Conservation (phyloP, 2,888 invertebrate genomes). For the Pammene fasciana region DNA sequence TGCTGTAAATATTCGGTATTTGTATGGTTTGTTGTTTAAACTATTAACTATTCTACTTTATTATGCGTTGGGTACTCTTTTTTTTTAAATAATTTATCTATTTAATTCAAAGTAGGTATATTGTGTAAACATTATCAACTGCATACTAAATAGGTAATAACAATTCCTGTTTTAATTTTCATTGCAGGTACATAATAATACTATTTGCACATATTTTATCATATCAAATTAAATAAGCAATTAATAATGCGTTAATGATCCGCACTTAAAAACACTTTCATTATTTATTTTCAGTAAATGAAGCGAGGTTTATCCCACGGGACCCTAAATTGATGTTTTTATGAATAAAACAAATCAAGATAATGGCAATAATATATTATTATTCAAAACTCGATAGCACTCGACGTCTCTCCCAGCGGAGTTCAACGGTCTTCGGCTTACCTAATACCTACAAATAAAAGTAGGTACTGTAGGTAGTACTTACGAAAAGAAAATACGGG, state of each 20-base stretch:
- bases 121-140: too few relatives aligned
- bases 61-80: too few relatives aligned
- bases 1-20: too few relatives aligned
- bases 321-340: not conserved
- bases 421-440: constrained; percentile 12
- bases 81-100: too few relatives aligned
- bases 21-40: too few relatives aligned
- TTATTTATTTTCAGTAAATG: not conserved
- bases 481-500: not conserved
- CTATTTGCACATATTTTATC: too few relatives aligned
- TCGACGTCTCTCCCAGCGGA: constrained; percentile 5
- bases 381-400: constrained; percentile 8
- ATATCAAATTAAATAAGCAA: too few relatives aligned
- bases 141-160: too few relatives aligned
- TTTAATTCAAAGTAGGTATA: too few relatives aligned
- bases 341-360: constrained; percentile 16
- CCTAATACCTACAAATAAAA: not conserved
- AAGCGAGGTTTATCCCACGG: not conserved
- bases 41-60: too few relatives aligned
- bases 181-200: too few relatives aligned
- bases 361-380: constrained; percentile 16
- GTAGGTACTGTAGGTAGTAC: not conserved
- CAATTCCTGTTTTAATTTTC: too few relatives aligned
- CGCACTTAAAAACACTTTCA: not conserved
- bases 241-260: not conserved